Percentiles rank a stretch among this genome's conserved stretches.
These are phyloP conservation scores for Orthosia gothica DNA, from an alignment of 2,888 invertebrate genomes.

Conservation along the genomic window DNA sequence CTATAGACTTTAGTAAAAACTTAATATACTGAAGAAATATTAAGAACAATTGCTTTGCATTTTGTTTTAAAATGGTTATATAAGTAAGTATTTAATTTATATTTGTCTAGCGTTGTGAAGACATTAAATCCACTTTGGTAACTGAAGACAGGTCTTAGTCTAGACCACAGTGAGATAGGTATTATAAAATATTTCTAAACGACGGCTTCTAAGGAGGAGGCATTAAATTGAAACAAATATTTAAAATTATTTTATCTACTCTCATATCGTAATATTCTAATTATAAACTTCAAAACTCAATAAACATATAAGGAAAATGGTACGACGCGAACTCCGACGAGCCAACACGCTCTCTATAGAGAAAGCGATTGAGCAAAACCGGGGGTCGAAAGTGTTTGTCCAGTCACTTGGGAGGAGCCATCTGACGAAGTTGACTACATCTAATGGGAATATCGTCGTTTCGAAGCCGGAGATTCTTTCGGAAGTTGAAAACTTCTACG, in stretches of 20 bases:
- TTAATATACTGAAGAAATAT: constrained; percentile 1
- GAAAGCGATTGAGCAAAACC: too few species aligned
- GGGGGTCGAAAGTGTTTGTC: too few species aligned
- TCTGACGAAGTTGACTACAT: too few species aligned
- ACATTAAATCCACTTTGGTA: constrained; percentile 68
- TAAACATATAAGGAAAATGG: too few species aligned
- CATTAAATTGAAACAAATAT: constrained; percentile 20
- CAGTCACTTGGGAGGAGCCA: too few species aligned
- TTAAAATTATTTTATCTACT: constrained; percentile 19
- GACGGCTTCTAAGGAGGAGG: background rate
- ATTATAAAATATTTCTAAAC: constrained; percentile 30
- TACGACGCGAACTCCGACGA: too few species aligned
- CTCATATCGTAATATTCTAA: too few species aligned
- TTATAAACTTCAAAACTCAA: too few species aligned
- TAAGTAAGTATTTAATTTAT: constrained; percentile 43
- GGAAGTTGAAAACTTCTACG: too few species aligned
- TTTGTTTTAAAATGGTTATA: constrained; percentile 32
- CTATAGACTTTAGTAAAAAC: constrained; percentile 3
- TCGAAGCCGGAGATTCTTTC: too few species aligned
- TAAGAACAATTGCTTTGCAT: constrained; percentile 25
- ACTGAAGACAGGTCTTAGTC: constrained; percentile 55
- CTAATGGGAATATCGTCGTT: too few species aligned
- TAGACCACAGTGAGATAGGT: constrained; percentile 36
- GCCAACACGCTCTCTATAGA: too few species aligned
- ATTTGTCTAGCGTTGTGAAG: constrained; percentile 53